Base-by-base conservation (phyloP, 1,140 invertebrate genomes). In the Cydia pomonella region DNA sequence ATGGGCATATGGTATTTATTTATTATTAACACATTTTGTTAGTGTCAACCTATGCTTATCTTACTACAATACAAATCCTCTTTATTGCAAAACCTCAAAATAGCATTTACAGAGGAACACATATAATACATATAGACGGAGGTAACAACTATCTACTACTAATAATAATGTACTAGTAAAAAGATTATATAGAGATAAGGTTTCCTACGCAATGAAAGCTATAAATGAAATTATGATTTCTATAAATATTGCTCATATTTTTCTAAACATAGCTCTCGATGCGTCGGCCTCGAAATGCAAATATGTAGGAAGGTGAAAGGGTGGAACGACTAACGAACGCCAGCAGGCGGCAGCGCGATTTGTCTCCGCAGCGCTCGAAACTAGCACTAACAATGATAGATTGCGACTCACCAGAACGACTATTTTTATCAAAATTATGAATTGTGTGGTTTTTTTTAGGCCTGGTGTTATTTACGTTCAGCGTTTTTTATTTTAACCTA, bases 291-390 rank as follows among this genome's bases (percentile, higher is more conserved):
- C 87, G 84, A 87, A 87, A 88, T 87, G 88, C 87, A 89, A 90
- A 89, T 89, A 87, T 81, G 83, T 79, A 83, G 79, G 79, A 84
- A 80, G 75, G 80, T 79, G 84, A 87, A 86, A 84, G 79, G 75
- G 80, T 79, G 84, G 88, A 86, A 82, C 83, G 85, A 79, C 87
- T 90, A 90, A 92, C 90, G 87, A 92, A 92, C 83, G 75, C 79
- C 80, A 84, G 47, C 78, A 84, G 83, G 41, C 41, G 41, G 79
- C 82, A 80, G 83, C 81, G 84, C 82, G 84, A 87, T 87, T 86
- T 88, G 76, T 83, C 82, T 83, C 76, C 80, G 74, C 25, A 25
- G 21, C 53, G 53, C 27, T 29, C 27, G 25, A 10, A 18, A 25
- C 64, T 16, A 7, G 29, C 41, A 33, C 64, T 69, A 69, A 69